Evolutionary conservation across 2,888 invertebrate species (phyloP).

Genomic region (Beris chalybata): DNA sequence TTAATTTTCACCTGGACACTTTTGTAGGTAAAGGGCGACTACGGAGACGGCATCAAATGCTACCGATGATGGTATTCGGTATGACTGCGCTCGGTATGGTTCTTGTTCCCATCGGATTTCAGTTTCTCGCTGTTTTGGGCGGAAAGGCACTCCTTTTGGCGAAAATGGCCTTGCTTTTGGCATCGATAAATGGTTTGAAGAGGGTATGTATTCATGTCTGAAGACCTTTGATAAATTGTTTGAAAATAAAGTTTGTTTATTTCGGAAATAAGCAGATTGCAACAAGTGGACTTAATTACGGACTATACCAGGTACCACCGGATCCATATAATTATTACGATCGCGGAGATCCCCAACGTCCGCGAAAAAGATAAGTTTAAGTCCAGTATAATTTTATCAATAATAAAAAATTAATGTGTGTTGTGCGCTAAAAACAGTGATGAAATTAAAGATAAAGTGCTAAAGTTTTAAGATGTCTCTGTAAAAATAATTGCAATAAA

Average conservation of each 20-base stretch:
- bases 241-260: constrained; percentile 6
- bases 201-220: constrained; percentile 58
- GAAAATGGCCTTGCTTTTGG: constrained; percentile 78
- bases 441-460: too few species aligned
- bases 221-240: not conserved
- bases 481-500: too few species aligned
- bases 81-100: constrained; percentile 75
- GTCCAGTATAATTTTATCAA: too few species aligned
- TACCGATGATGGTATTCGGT: constrained; percentile 79
- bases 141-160: constrained; percentile 79
- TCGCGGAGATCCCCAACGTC: constrained; percentile 50
- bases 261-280: constrained; percentile 61
- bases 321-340: constrained; percentile 49
- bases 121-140: constrained; percentile 78
- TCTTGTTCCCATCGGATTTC: constrained; percentile 80
- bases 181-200: constrained; percentile 78
- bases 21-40: constrained; percentile 49
- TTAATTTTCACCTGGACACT: constrained; percentile 1
- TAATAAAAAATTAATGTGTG: too few species aligned
- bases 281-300: constrained; percentile 74
- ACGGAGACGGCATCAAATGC: constrained; percentile 67
- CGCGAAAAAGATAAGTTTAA: constrained; percentile 38
- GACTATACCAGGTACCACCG: constrained; percentile 66
- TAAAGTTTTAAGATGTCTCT: too few species aligned
- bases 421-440: too few species aligned